These are phyloP conservation scores for Cepphus grylle DNA, from an alignment of 2,113 vertebrate genomes.

Conservation along the genomic window DNA sequence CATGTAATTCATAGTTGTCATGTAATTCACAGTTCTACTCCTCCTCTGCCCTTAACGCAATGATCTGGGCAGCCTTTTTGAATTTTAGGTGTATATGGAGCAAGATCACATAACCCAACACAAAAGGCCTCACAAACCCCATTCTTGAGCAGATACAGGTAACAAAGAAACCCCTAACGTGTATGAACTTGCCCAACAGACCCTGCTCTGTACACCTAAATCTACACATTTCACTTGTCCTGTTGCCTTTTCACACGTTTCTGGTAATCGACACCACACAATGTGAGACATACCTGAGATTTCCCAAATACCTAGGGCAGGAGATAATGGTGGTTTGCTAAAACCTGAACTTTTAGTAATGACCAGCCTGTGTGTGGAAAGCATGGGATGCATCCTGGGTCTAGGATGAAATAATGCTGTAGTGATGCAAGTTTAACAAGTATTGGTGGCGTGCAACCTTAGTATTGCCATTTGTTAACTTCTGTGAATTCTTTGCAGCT, in stretches of 20 bases:
- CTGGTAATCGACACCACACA: rapidly evolving
- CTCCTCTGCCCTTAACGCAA: rapidly evolving
- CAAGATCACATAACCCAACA: neutral
- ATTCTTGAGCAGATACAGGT: neutral
- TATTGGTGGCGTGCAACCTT: neutral
- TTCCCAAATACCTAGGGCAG: neutral
- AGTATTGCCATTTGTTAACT: neutral
- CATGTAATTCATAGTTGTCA: neutral
- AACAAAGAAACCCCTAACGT: rapidly evolving
- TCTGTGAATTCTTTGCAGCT: neutral
- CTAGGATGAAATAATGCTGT: neutral
- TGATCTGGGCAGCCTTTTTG: neutral
- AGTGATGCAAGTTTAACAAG: neutral
- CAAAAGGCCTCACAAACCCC: neutral
- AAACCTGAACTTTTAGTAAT: neutral
- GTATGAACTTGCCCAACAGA: rapidly evolving
- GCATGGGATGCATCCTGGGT: no score
- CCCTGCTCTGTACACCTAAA: neutral
- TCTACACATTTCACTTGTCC: no score
- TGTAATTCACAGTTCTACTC: neutral
- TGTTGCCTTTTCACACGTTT: neutral
- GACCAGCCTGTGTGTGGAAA: neutral
- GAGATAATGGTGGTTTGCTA: neutral
- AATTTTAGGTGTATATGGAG: neutral
- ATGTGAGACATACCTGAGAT: neutral